Evolutionary conservation across 2,113 vertebrate genomes (phyloP).

Genomic region (Gymnarchus niloticus): DNA sequence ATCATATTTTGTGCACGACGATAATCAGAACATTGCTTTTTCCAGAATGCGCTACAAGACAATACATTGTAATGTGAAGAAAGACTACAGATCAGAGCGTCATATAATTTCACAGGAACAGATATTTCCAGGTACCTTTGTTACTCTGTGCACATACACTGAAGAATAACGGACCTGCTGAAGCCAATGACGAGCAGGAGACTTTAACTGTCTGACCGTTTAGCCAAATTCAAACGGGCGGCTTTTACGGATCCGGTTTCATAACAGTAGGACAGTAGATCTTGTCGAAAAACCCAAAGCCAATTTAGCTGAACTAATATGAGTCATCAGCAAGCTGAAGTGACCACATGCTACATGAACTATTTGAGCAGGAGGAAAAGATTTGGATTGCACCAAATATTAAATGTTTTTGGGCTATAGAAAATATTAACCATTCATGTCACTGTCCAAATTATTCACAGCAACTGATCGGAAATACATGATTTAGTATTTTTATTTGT

Average conservation of each 20-base stretch:
- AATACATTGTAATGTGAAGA: too few relatives aligned
- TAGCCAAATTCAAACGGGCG: neutral
- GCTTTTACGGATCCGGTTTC: neutral
- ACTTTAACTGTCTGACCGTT: conserved; percentile 32
- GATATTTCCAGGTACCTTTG: too few relatives aligned
- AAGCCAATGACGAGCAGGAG: neutral
- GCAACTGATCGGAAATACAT: conserved; percentile 38
- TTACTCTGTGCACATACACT: too few relatives aligned
- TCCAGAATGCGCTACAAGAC: too few relatives aligned
- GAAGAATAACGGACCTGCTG: too few relatives aligned
- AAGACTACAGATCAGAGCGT: too few relatives aligned
- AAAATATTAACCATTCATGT: conserved; percentile 12
- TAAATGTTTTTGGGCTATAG: neutral
- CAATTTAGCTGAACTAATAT: neutral
- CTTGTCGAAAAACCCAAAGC: neutral
- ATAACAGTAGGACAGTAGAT: neutral
- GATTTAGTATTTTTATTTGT: conserved; percentile 33
- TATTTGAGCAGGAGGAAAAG: neutral
- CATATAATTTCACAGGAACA: too few relatives aligned
- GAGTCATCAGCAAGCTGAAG: neutral
- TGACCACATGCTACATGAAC: neutral
- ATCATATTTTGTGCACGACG: too few relatives aligned
- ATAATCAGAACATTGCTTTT: too few relatives aligned
- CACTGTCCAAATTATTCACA: conserved; percentile 27
- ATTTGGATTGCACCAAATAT: neutral